A percentile compares a stretch with the other conserved stretches of the same genome.
These are phyloP conservation scores for Hydropotes inermis DNA, from an alignment of 2,113 vertebrate species.

Conservation along the genomic window DNA sequence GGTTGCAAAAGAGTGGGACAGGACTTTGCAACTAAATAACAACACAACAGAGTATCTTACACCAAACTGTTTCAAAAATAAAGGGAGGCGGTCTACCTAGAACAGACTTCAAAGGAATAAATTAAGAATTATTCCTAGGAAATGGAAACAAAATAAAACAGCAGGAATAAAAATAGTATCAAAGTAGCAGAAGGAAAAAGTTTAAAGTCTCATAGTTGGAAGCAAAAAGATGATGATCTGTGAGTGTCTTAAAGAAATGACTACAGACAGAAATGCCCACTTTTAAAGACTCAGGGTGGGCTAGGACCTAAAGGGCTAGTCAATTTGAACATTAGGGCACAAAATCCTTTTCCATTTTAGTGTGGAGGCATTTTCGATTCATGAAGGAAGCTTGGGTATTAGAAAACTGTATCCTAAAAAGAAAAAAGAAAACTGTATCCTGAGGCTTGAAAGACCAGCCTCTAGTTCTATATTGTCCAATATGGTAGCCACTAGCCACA, in stretches of 20 bases:
- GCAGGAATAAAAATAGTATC: neutral
- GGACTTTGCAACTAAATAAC: neutral
- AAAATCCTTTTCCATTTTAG: neutral
- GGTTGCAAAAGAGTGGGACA: neutral
- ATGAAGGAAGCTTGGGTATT: neutral
- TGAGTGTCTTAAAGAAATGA: neutral
- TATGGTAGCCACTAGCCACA: neutral
- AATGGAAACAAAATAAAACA: neutral
- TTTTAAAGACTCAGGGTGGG: neutral
- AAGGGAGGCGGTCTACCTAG: neutral
- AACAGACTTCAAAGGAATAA: neutral
- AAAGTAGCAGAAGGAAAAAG: neutral
- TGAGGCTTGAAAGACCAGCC: neutral
- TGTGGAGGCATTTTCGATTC: neutral
- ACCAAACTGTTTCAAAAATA: constrained; percentile 24
- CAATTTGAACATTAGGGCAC: neutral
- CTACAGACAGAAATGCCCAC: neutral
- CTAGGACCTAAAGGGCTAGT: neutral
- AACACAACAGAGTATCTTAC: neutral
- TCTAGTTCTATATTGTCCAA: neutral
- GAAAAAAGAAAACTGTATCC: neutral
- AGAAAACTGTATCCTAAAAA: neutral
- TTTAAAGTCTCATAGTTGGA: neutral
- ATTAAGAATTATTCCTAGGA: constrained; percentile 1
- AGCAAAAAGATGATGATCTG: neutral